phyloP scores from a whole-genome alignment of 2,797 vertebrate species.

The Cyclopterus lumpus region DNA sequence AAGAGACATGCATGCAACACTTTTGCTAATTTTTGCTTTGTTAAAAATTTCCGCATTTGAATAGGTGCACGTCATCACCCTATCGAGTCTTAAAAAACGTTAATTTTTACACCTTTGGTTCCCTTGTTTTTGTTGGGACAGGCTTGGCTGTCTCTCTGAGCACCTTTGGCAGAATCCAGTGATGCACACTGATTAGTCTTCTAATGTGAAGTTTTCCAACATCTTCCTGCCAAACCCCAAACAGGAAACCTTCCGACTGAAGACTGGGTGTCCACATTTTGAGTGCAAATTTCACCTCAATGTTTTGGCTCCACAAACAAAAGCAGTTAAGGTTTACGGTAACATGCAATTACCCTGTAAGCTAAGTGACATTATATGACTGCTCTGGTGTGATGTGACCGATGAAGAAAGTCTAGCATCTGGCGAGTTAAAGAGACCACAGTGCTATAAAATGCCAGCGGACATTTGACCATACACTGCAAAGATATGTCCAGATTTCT shows the following conservation, averaged over 20 bases:
- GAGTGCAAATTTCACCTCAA: not conserved
- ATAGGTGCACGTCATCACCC: too few relatives aligned
- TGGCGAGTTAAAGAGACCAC: not conserved
- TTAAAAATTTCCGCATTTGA: too few relatives aligned
- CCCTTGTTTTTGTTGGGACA: not conserved
- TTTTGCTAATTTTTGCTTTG: not conserved
- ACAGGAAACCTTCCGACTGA: conserved; percentile 43
- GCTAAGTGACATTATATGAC: too few relatives aligned
- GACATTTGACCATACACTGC: not conserved
- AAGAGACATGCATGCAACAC: conserved; percentile 13
- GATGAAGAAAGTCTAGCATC: too few relatives aligned
- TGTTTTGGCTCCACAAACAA: not conserved
- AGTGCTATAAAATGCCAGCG: not conserved
- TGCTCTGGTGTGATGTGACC: too few relatives aligned
- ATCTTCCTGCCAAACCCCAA: conserved; percentile 41
- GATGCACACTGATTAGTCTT: conserved; percentile 33
- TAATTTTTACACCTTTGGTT: not conserved
- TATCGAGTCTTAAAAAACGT: too few relatives aligned
- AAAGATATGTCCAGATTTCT: not conserved
- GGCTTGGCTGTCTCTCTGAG: conserved; percentile 16
- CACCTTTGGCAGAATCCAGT: conserved; percentile 27
- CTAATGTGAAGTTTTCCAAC: conserved; percentile 29
- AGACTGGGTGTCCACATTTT: conserved; percentile 12
- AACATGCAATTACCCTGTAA: not conserved
- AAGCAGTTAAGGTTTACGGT: not conserved